These are phyloP conservation scores for Zosterops lateralis DNA, from an alignment of 2,113 vertebrate species.

Conservation along the genomic window DNA sequence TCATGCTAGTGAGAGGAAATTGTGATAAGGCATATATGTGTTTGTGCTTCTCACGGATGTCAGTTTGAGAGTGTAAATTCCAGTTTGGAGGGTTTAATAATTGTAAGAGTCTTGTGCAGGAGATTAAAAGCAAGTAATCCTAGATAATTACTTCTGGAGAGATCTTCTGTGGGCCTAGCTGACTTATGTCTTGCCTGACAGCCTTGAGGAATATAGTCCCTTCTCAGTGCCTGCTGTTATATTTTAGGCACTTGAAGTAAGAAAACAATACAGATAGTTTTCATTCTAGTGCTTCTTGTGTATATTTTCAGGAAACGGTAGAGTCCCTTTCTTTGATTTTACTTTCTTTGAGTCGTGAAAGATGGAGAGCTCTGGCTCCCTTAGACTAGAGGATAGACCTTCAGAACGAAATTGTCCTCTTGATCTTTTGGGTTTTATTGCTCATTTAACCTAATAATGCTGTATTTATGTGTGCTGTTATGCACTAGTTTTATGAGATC, in stretches of 20 bases:
- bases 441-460: background rate
- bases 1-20: background rate
- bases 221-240: background rate
- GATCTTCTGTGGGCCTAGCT: background rate
- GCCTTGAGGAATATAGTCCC: background rate
- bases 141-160: background rate
- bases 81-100: background rate
- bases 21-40: background rate
- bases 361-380: accelerated
- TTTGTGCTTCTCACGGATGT: background rate
- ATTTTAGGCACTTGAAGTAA: background rate
- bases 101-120: background rate
- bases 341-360: background rate
- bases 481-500: background rate
- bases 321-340: background rate
- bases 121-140: background rate
- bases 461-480: background rate
- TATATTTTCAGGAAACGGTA: background rate
- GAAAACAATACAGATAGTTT: background rate
- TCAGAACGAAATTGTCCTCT: background rate
- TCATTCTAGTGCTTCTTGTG: background rate
- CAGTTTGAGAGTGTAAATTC: background rate
- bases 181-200: background rate
- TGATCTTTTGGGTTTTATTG: background rate
- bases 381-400: background rate